phyloP scores from a whole-genome alignment of 2,888 invertebrate species.

The Heliconius cydno region DNA sequence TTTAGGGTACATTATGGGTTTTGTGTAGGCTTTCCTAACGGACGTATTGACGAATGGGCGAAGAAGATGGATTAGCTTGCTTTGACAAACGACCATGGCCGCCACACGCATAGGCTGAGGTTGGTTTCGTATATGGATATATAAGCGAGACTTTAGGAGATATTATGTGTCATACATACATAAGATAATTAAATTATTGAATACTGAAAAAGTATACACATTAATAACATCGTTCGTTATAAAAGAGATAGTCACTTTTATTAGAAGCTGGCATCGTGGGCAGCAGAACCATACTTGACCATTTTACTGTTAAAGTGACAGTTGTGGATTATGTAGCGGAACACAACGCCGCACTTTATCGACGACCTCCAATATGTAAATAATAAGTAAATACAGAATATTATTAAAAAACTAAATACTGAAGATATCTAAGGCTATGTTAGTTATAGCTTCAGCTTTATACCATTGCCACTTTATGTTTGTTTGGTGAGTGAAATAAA shows the following conservation, averaged over 20 bases:
- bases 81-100: conserved; percentile 67
- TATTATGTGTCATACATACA: not conserved
- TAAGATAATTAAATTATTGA: too few species aligned
- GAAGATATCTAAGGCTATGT: not conserved
- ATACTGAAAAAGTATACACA: too few species aligned
- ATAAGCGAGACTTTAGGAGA: not conserved
- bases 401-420: not conserved
- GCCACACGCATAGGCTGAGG: conserved; percentile 52
- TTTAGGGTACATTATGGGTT: conserved; percentile 46
- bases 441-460: not conserved
- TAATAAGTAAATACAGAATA: not conserved
- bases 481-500: conserved; percentile 39
- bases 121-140: not conserved
- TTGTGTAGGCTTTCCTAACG: conserved; percentile 44
- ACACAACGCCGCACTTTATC: not conserved
- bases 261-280: too few species aligned
- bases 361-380: too few species aligned
- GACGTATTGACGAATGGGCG: conserved; percentile 64
- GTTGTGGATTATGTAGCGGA: not conserved
- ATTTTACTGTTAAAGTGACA: too few species aligned
- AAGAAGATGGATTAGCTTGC: conserved; percentile 64
- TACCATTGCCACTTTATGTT: conserved; percentile 23
- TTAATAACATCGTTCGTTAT: too few species aligned
- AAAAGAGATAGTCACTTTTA: too few species aligned
- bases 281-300: too few species aligned